Base-by-base conservation (phyloP, 2,888 invertebrate genomes). In the Beris chalybata region DNA sequence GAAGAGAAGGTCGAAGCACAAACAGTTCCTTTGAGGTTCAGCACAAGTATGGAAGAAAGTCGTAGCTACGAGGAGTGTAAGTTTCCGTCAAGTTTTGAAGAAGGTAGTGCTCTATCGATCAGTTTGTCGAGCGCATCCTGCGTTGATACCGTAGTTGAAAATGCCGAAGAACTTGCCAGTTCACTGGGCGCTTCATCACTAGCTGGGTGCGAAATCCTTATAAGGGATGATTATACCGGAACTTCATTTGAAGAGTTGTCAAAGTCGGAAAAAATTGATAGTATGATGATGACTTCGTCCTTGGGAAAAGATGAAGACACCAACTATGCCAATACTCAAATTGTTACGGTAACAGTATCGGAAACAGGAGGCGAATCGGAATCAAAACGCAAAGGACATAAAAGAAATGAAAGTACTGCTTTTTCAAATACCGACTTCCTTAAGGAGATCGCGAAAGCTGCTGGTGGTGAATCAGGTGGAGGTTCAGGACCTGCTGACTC, bases 41-140 rank as follows among this genome's bases (percentile, higher is more conserved):
- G 85, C 57, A 82, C 85, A 74, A 83, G 84, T 72, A 79, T 82
- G 4, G 68, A 70, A 55, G 70, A 70, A 3, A 71, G 76, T 13
- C 73, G 74, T 0, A 75, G 76, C 4, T 72, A 76, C 64, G 79
- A 84, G 58, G 85, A 86, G 53, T 71, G 83, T 30, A 78, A 81
- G 72, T 78, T 84, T 65, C 83, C 82, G 4, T 84, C 85, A 0
- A 86, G 85, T 73, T 71, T 86, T 50, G 86, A 86, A 69, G 86
- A 86, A 55, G 85, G 84, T 2, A 85, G 85, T 71, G 79, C 85
- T 50, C 73, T 86, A 5, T 85, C 85, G 32, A 81, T 85, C 63
- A 86, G 86, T 73, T 77, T 84, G 71, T 86, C 86, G 1, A 86
- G 85, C 74, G 83, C 84, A 31, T 86, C 86, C 1, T 85, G 85